Base-by-base conservation (phyloP, 2,797 vertebrate species). In the Ptychadena robeensis region DNA sequence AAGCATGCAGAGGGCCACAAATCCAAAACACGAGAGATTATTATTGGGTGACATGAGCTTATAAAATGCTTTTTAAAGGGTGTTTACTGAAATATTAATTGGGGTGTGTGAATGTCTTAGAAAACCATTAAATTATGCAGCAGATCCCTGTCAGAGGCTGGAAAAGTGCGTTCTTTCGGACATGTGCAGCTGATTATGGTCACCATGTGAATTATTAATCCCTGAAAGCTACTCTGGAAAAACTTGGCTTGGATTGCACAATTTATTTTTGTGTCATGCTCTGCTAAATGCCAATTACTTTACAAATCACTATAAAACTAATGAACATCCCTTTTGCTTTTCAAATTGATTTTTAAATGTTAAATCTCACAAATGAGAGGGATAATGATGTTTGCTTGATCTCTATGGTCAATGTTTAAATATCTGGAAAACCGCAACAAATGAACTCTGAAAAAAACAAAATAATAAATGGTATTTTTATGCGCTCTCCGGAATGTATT, bases 151-250 rank as follows among this genome's bases (percentile, higher is more conserved):
- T 81, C 53, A 27, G 57, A 63, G 14, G 79, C 63, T 64, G 34
- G 37, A 70, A 71, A 63, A 71, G 53, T 70, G n/a, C 72, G 59
- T 66, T 61, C 48, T 81, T 73, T 64, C 32, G 40, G 79, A 74
- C 40, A 81, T 74, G 71, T 81, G 40, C 71, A 37, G 37, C 38
- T 67, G 71, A 81, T 74, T 74, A 81, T 67, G n/a, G 61, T 25
- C 61, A 67, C 72, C 80, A 81, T 67, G 80, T 73, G 80, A 74
- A 74, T 74, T 81, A 81, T 66, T 73, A 81, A 81, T 67, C 63
- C 68, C 34, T 81, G 71, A 67, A 80, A 81, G 40, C 61, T 66
- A 73, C 44, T 73, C 79, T 73, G 61, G 38, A 73, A 73, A 73
- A 30, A 73, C 44, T 74, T 81, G 66, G 71, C 71, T 27, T 38